Percentiles rank a stretch among this genome's conserved stretches.
phyloP scores from a whole-genome alignment of 2,888 invertebrate species.

The Drosophila seclusa region DNA sequence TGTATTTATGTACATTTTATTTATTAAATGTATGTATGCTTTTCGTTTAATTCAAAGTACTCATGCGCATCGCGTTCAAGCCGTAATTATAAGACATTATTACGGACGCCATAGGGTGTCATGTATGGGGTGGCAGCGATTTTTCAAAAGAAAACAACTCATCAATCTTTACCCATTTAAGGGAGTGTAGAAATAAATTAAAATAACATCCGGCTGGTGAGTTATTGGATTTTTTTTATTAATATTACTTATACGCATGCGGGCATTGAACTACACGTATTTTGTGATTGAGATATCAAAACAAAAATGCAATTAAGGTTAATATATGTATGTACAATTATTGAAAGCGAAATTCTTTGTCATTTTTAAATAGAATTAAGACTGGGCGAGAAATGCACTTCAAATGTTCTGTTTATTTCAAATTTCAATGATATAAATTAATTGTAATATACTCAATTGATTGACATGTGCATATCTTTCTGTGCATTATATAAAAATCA shows the following conservation, averaged over 20 bases:
- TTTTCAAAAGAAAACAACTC: slow-evolving; percentile 16
- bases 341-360: not conserved
- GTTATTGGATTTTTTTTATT: not conserved
- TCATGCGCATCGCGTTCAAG: slow-evolving; percentile 55
- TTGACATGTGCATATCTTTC: slow-evolving; percentile 1
- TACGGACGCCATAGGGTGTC: slow-evolving; percentile 60
- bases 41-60: slow-evolving; percentile 42
- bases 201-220: slow-evolving; percentile 21
- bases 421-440: not conserved
- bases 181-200: slow-evolving; percentile 7
- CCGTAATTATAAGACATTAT: slow-evolving; percentile 59
- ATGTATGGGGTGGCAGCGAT: slow-evolving; percentile 48
- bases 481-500: slow-evolving; percentile 15
- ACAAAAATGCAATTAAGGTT: not conserved
- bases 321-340: not conserved
- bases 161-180: slow-evolving; percentile 1
- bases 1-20: slow-evolving; percentile 10
- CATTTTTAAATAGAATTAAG: not conserved
- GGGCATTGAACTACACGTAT: not conserved
- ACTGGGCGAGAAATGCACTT: not conserved
- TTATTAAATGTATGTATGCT: slow-evolving; percentile 10
- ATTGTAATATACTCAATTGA: not conserved
- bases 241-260: slow-evolving; percentile 2
- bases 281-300: not conserved
- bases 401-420: not conserved